These are phyloP conservation scores for Tachina grossa DNA, from an alignment of 2,888 invertebrate species.

Conservation along the genomic window DNA sequence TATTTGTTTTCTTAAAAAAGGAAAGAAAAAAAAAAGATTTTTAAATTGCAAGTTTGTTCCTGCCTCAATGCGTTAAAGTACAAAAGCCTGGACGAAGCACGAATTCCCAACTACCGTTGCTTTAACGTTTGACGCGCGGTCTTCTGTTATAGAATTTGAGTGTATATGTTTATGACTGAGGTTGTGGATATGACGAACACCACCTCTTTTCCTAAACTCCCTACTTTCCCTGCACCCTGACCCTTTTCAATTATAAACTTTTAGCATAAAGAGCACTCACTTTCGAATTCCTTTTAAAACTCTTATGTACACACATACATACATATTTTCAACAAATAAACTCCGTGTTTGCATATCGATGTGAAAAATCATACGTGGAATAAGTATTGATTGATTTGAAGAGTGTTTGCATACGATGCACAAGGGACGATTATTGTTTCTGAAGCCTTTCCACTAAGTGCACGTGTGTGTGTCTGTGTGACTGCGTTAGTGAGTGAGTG, in stretches of 20 bases:
- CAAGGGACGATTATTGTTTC: conserved; percentile 50
- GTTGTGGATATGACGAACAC: conserved; percentile 56
- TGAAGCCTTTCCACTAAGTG: background rate
- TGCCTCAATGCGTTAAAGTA: conserved; percentile 56
- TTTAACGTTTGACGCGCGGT: conserved; percentile 34
- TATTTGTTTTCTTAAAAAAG: conserved; percentile 48
- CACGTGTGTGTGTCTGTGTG: background rate
- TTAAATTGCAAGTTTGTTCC: conserved; percentile 57
- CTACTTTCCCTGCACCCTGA: conserved; percentile 36
- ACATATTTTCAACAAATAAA: background rate
- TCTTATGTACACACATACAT: conserved; percentile 4
- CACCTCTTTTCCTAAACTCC: conserved; percentile 55
- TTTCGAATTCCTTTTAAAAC: conserved; percentile 49
- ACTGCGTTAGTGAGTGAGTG: background rate
- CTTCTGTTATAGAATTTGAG: background rate
- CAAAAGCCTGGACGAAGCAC: conserved; percentile 36
- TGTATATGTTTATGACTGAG: conserved; percentile 4
- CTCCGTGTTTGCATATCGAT: conserved; percentile 64
- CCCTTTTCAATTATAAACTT: conserved; percentile 55
- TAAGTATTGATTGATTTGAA: conserved; percentile 62
- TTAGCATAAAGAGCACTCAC: conserved; percentile 35
- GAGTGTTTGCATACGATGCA: conserved; percentile 51
- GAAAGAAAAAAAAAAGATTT: conserved; percentile 22
- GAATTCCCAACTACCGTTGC: conserved; percentile 29
- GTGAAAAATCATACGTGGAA: conserved; percentile 59